Evolutionary conservation across 2,888 invertebrate genomes (phyloP).

Genomic region (Andrena flavipes): DNA sequence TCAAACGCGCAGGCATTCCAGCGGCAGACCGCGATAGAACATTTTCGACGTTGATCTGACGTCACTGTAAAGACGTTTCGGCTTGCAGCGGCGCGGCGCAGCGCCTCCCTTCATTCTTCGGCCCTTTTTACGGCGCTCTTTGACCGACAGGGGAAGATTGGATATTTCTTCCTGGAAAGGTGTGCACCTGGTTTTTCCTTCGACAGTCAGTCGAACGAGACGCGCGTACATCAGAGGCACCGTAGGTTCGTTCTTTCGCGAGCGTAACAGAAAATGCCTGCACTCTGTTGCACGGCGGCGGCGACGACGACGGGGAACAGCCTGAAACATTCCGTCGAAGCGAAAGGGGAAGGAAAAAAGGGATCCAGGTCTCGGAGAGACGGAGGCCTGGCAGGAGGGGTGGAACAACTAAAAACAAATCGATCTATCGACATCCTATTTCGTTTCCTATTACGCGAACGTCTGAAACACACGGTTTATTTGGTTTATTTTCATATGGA

Average conservation of each 20-base stretch:
- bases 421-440: slow-evolving; percentile 80
- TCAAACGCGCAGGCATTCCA: not conserved
- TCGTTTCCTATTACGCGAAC: slow-evolving; percentile 82
- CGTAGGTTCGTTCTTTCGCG: slow-evolving; percentile 32
- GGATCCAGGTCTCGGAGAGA: not conserved
- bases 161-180: slow-evolving; percentile 65
- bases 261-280: slow-evolving; percentile 21
- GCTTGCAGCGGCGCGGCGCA: slow-evolving; percentile 20
- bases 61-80: slow-evolving; percentile 40
- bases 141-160: slow-evolving; percentile 74
- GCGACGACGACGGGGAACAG: slow-evolving; percentile 5
- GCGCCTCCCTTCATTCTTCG: slow-evolving; percentile 47
- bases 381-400: slow-evolving; percentile 2
- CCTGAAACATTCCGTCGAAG: slow-evolving; percentile 29
- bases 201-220: slow-evolving; percentile 42
- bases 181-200: slow-evolving; percentile 56
- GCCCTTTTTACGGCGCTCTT: slow-evolving; percentile 62
- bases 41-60: slow-evolving; percentile 13
- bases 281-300: slow-evolving; percentile 9
- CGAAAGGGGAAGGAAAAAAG: slow-evolving; percentile 1
- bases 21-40: not conserved
- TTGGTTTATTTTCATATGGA: slow-evolving; percentile 78
- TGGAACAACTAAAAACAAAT: slow-evolving; percentile 68
- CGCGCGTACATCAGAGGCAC: slow-evolving; percentile 29
- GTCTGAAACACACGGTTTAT: slow-evolving; percentile 79